These are phyloP conservation scores for Nymphalis urticae DNA, from an alignment of 2,888 invertebrate genomes.

Conservation along the genomic window DNA sequence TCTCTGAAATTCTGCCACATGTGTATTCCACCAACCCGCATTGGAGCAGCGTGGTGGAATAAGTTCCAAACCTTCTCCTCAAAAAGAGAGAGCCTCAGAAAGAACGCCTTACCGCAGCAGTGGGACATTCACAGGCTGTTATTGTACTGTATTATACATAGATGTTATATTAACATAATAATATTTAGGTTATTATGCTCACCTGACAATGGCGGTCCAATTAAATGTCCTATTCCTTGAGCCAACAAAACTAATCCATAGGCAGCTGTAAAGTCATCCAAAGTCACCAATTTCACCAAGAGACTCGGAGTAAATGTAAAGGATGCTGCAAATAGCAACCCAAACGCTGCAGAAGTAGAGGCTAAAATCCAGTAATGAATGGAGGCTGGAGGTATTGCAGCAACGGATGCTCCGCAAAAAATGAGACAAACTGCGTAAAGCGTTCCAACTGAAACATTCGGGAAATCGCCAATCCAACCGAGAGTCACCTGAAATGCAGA, in stretches of 20 bases:
- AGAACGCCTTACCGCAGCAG: too few species aligned
- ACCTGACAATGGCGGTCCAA: slow-evolving; percentile 96
- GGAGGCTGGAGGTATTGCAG: slow-evolving; percentile 81
- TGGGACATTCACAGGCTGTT: too few species aligned
- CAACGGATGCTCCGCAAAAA: slow-evolving; percentile 83
- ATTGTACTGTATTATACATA: too few species aligned
- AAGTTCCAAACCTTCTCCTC: too few species aligned
- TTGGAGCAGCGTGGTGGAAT: too few species aligned
- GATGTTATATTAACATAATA: neutral
- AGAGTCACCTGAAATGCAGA: slow-evolving; percentile 83
- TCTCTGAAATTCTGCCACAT: too few species aligned
- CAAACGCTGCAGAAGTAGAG: slow-evolving; percentile 85
- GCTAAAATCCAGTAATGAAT: slow-evolving; percentile 76
- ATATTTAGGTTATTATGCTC: neutral
- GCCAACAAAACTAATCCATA: slow-evolving; percentile 94
- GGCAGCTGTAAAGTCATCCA: slow-evolving; percentile 95
- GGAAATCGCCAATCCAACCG: slow-evolving; percentile 94
- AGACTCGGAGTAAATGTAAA: slow-evolving; percentile 96
- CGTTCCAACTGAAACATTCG: slow-evolving; percentile 90
- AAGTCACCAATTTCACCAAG: slow-evolving; percentile 91
- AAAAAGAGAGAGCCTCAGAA: too few species aligned
- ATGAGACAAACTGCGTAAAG: slow-evolving; percentile 91
- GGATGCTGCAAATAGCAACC: slow-evolving; percentile 94
- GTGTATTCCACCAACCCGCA: too few species aligned
- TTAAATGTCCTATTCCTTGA: slow-evolving; percentile 95